phyloP scores from a whole-genome alignment of 23 tunicate species.

The Ascidia mentula region DNA sequence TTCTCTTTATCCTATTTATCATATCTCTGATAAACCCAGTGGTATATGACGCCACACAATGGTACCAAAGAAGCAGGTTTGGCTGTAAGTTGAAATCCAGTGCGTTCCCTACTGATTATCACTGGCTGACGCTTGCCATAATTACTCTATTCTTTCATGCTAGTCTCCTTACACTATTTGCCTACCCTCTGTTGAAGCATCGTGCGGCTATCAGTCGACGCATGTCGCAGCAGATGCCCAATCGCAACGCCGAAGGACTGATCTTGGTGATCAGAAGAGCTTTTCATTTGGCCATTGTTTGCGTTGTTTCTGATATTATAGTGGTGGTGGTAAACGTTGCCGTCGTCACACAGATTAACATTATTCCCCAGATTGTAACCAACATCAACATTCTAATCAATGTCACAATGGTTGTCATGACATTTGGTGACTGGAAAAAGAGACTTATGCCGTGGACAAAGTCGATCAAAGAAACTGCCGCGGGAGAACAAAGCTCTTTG shows the following conservation, averaged over 20 bases:
- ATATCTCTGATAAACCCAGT: slow-evolving; percentile 18
- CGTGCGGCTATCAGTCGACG: slow-evolving; percentile 1
- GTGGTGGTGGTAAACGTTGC: slow-evolving; percentile 23
- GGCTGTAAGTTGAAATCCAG: slow-evolving; percentile 22
- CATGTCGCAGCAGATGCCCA: neutral
- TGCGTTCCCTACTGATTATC: slow-evolving; percentile 17
- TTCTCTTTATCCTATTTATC: neutral
- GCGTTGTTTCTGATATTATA: slow-evolving; percentile 16
- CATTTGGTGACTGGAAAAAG: slow-evolving; percentile 17
- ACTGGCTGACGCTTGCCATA: slow-evolving; percentile 19
- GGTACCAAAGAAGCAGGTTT: slow-evolving; percentile 16
- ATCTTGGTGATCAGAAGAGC: slow-evolving; percentile 15
- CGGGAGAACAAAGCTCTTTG: neutral
- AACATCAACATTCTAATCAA: slow-evolving; percentile 11
- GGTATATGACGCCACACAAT: slow-evolving; percentile 20
- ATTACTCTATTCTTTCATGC: slow-evolving; percentile 14
- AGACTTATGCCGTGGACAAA: neutral
- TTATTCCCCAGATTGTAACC: slow-evolving; percentile 14
- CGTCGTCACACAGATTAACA: slow-evolving; percentile 16
- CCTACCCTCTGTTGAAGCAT: slow-evolving; percentile 13
- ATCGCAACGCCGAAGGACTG: neutral
- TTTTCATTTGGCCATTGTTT: slow-evolving; percentile 24
- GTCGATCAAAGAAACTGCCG: neutral
- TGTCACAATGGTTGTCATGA: neutral
- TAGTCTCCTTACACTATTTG: slow-evolving; percentile 9